Evolutionary conservation across 2,888 invertebrate species (phyloP).

Genomic region (Dryobota labecula): DNA sequence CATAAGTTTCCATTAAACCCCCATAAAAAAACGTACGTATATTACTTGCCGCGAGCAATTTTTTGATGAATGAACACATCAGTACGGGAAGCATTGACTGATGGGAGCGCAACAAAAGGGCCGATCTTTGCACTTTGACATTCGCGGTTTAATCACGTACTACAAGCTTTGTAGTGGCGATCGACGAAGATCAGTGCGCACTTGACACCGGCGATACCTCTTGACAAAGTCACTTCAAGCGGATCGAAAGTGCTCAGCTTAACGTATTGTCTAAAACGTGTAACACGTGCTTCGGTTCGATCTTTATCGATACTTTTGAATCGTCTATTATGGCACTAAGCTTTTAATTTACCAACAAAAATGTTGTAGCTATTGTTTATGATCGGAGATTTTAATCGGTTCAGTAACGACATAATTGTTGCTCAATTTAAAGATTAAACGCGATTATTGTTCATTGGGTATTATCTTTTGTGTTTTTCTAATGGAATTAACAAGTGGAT

Average conservation of each 20-base stretch:
- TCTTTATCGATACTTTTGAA: slow-evolving; percentile 70
- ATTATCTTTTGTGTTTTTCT: slow-evolving; percentile 59
- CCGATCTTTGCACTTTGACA: slow-evolving; percentile 90
- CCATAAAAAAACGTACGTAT: slow-evolving; percentile 64
- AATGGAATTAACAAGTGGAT: slow-evolving; percentile 56
- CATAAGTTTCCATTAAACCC: slow-evolving; percentile 53
- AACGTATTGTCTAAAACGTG: slow-evolving; percentile 70
- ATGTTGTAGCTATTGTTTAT: slow-evolving; percentile 53
- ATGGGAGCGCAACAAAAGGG: slow-evolving; percentile 81
- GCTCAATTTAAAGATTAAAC: slow-evolving; percentile 61
- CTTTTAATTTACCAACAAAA: slow-evolving; percentile 67
- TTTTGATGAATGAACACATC: slow-evolving; percentile 88
- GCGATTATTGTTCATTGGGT: slow-evolving; percentile 58
- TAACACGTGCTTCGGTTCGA: slow-evolving; percentile 70
- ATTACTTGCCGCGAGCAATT: slow-evolving; percentile 76
- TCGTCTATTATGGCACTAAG: slow-evolving; percentile 54
- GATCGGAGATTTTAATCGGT: slow-evolving; percentile 50
- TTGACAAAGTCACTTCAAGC: slow-evolving; percentile 81
- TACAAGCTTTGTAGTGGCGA: slow-evolving; percentile 77
- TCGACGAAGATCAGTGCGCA: slow-evolving; percentile 78
- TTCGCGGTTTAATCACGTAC: slow-evolving; percentile 90
- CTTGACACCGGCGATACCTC: slow-evolving; percentile 87
- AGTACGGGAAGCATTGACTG: slow-evolving; percentile 80
- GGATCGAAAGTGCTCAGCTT: slow-evolving; percentile 71
- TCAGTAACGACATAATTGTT: slow-evolving; percentile 60